Base-by-base conservation (phyloP, 2,113 vertebrate genomes). In the Spermophilus dauricus region DNA sequence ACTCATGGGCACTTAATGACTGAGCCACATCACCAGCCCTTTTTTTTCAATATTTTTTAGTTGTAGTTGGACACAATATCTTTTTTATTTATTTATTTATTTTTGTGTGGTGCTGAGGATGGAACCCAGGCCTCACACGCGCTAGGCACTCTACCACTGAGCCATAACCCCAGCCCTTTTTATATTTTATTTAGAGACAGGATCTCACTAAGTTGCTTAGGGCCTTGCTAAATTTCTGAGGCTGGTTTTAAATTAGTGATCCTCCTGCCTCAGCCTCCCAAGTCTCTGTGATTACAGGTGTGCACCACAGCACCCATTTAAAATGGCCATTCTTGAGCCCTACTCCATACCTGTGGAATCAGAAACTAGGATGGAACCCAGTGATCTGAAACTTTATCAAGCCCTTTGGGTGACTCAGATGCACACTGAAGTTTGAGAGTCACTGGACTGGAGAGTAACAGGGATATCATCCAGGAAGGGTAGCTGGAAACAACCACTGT, bases 381-480 rank as follows among this genome's bases (percentile, higher is more conserved):
- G 58, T 48, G 75, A 37, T 61, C 63, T 92, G 20, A 39, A 87
- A 17, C 87, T 89, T 77, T 56, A 72, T 73, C 1, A 26, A 86
- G 63, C 16, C 34, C 63, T 96, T 28, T 83, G 69, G n/a, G 28
- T 83, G 73, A 87, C 80, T 90, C 86, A 85, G 34, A 61, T 61
- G 16, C 24, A 39, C 61, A 30, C 39, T 69, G 17, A 91, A 12
- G n/a, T 86, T 82, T 89, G 78, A 91, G 58, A 91, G n/a, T 58
- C 61, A 58, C 63, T 83, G 90, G 45, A 20, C 61, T 95, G 77
- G 17, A 93, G 58, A 81, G 28, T 58, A 69, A 76, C 56, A 56
- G 20, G 30, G 30, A 37, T 90, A 9, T 45, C 67, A 67, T 39
- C 75, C 53, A 88, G 69, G 56, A 86, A 67, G 30, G 45, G 17